A percentile compares a stretch with the other conserved stretches of the same genome.
Conservation (phyloP, 2,888 invertebrate species). For the Alcis repandata region DNA sequence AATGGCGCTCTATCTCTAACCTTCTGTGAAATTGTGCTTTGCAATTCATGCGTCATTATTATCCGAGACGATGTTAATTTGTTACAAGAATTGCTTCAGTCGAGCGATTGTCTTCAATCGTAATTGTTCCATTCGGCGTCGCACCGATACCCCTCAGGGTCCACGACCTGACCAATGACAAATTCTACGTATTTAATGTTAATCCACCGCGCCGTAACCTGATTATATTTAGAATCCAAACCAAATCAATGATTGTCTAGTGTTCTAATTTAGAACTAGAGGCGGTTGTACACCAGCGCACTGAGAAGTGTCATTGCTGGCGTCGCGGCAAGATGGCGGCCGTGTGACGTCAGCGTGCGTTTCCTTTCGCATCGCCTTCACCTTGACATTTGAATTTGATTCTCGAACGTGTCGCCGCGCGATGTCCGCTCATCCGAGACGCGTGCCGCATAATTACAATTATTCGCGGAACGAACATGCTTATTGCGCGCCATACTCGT, state of each 20-base stretch:
- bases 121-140: conserved; percentile 41
- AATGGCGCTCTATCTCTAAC: conserved; percentile 25
- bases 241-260: conserved; percentile 59
- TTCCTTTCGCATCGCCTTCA: conserved; percentile 81
- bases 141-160: conserved; percentile 40
- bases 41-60: conserved; percentile 34
- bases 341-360: conserved; percentile 78
- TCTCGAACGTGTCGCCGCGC: conserved; percentile 74
- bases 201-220: conserved; percentile 42
- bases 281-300: conserved; percentile 51
- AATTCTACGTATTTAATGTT: conserved; percentile 40
- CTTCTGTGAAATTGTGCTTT: conserved; percentile 28
- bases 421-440: conserved; percentile 66
- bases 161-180: conserved; percentile 42
- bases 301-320: conserved; percentile 57
- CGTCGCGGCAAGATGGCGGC: conserved; percentile 72
- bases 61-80: conserved; percentile 34
- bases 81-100: conserved; percentile 36
- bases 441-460: conserved; percentile 62
- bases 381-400: conserved; percentile 84
- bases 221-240: conserved; percentile 52
- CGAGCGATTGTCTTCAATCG: conserved; percentile 39
- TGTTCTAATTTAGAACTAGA: conserved; percentile 63
- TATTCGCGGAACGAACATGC: conserved; percentile 32
- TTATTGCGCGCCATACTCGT: neutral